phyloP scores from a whole-genome alignment of 2,113 vertebrate genomes.

The Coptodon bakossiorum region DNA sequence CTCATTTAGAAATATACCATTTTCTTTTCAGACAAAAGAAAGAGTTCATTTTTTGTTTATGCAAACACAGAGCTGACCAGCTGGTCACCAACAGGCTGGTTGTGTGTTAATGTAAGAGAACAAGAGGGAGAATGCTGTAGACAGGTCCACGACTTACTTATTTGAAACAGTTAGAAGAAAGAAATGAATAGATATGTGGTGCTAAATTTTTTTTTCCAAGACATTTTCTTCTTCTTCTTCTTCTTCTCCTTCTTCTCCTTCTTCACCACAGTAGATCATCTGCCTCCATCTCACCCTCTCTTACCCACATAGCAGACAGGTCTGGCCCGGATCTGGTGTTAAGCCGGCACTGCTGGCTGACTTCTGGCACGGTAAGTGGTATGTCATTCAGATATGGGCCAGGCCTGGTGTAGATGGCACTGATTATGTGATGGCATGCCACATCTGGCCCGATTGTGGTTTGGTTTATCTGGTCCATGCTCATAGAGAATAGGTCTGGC shows the following conservation, averaged over 20 bases:
- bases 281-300: not conserved
- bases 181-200: not conserved
- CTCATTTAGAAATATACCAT: not conserved
- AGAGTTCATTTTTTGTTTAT: not conserved
- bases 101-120: not conserved
- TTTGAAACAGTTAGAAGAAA: not conserved
- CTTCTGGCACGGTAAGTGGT: not conserved
- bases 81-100: not conserved
- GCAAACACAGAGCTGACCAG: not conserved
- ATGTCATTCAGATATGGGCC: not conserved
- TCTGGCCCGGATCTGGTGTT: not conserved
- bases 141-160: not conserved
- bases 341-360: not conserved
- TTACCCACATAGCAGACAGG: not conserved
- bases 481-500: not conserved
- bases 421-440: not conserved
- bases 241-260: not conserved
- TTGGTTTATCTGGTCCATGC: not conserved
- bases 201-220: not conserved
- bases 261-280: not conserved
- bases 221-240: not conserved
- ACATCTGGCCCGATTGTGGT: not conserved
- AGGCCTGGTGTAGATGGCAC: not conserved
- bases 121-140: not conserved
- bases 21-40: not conserved